These are phyloP conservation scores for Loxodonta africana DNA, from an alignment of 2,113 vertebrate species.

Conservation along the genomic window DNA sequence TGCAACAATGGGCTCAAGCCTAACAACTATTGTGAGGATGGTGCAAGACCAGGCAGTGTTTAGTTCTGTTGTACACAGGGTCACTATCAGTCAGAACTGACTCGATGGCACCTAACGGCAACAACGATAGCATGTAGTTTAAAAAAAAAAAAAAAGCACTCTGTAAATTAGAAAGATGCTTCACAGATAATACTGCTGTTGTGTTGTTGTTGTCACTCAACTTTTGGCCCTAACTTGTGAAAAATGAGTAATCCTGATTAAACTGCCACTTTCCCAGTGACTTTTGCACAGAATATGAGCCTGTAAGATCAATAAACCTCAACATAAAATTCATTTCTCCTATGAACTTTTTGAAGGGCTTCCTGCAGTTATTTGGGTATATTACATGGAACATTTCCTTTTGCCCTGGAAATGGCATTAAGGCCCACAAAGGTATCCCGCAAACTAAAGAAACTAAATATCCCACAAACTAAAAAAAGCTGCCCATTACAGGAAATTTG, in stretches of 20 bases:
- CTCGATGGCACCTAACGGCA: too few species aligned
- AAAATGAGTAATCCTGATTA: constrained; percentile 31
- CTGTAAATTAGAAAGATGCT: neutral
- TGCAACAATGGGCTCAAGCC: too few species aligned
- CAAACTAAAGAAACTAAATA: constrained; percentile 10
- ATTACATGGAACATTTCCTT: neutral
- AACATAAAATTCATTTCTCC: constrained; percentile 36
- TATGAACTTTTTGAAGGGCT: constrained; percentile 26
- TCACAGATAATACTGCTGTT: neutral
- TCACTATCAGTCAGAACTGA: too few species aligned
- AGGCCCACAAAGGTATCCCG: neutral
- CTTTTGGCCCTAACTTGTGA: neutral
- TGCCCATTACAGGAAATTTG: constrained; percentile 9
- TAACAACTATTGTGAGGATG: too few species aligned
- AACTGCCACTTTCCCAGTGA: constrained; percentile 37
- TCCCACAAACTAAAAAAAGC: neutral
- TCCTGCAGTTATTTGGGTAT: neutral
- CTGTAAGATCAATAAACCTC: constrained; percentile 10
- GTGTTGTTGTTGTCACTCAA: neutral
- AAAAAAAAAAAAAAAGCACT: neutral
- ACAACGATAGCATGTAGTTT: neutral
- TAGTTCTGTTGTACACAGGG: too few species aligned
- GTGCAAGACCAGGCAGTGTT: too few species aligned
- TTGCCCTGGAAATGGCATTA: neutral
- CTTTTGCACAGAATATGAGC: constrained; percentile 1